Evolutionary conservation across 2,113 vertebrate genomes (phyloP), one percentile per base, ranked within the genome.

Genomic region (Zootoca vivipara): DNA sequence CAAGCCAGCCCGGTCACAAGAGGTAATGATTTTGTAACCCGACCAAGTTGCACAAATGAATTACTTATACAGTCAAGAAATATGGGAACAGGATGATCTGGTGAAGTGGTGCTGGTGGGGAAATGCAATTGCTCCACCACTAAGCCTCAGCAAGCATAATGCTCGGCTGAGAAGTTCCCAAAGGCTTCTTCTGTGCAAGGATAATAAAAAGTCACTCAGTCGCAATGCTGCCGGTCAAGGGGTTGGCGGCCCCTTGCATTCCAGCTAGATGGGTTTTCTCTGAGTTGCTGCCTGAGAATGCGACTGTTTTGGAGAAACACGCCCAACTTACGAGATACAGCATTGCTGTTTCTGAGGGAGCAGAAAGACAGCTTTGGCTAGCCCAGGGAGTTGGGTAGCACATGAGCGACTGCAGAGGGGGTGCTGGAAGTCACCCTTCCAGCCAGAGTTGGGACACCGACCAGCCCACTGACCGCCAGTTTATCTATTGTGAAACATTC

Each of bases 121-220:
- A 78, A 88, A 83, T 83, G 87, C 78, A 78, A 85, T 92, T 89
- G 84, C 88, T 82, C 56, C 81, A 89, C 42, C 35, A 46, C 58
- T 75, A 58, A 77, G 62, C 56, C 70, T 67, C 18, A 74, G 78
- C 83, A 70, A 67, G 40, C 46, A 22, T 20, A 67, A 24, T 1
- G 15, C 24, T 67, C 33, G 40, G 13, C 40, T 67, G 38, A 82
- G 82, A 69, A 40, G n/a, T 74, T 90, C 26, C 83, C 69, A 87
- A 33, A 69, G 30, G 46, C 33, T 56, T 88, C 80, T 77, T 33
- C 73, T 77, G n/a, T 72, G 81, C 7, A 90, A 67, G 52, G 85
- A 77, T 42, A 90, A 91, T 91, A 91, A 95, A 95, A 73, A 92
- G 91, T 90, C 74, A 35, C 24, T 38, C 42, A 46, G 80, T 56